phyloP scores from a whole-genome alignment of 2,113 vertebrate genomes.

The Egretta garzetta region DNA sequence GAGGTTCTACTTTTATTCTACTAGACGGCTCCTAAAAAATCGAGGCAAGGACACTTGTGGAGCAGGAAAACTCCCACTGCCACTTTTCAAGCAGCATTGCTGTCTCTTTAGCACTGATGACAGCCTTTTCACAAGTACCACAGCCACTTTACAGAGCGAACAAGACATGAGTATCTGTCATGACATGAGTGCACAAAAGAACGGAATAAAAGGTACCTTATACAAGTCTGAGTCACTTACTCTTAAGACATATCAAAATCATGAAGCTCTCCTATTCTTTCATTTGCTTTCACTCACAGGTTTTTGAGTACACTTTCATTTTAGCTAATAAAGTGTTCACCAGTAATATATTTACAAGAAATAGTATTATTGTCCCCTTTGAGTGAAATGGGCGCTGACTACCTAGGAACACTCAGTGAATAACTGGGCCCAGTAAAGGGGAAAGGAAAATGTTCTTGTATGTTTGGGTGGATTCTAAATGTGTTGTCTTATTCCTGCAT shows the following conservation, averaged over 20 bases:
- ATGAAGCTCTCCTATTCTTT: background rate
- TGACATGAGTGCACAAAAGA: background rate
- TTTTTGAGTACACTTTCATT: background rate
- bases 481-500: background rate
- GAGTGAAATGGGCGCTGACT: background rate
- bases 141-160: background rate
- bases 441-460: background rate
- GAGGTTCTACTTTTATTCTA: background rate
- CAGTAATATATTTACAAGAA: background rate
- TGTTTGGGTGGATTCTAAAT: background rate
- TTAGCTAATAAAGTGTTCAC: background rate
- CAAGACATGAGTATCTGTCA: background rate
- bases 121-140: conserved; percentile 43
- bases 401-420: background rate
- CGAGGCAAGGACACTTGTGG: background rate
- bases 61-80: background rate
- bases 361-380: background rate
- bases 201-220: background rate
- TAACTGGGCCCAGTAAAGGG: background rate
- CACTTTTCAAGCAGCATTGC: background rate
- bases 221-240: background rate
- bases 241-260: background rate
- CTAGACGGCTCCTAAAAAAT: background rate
- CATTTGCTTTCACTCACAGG: background rate
- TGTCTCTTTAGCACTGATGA: conserved; percentile 6